Percentiles rank a stretch among this genome's conserved stretches.
phyloP scores from a whole-genome alignment of 1,140 invertebrate species.

The Pachyrhynchus sulphureomaculatus region DNA sequence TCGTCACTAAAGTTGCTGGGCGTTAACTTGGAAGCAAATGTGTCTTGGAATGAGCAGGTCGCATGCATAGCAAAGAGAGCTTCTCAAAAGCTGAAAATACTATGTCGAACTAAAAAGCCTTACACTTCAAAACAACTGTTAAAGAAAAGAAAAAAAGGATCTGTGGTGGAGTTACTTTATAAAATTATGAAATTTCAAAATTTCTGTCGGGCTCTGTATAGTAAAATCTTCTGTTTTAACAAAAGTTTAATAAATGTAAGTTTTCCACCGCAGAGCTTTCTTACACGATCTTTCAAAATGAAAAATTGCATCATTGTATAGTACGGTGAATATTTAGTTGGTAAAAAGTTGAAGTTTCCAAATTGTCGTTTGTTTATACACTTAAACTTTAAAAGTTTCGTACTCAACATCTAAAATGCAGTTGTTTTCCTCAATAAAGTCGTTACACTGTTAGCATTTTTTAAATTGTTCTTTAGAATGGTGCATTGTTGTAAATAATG shows the following conservation, averaged over 20 bases:
- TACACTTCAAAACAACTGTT: too few species aligned
- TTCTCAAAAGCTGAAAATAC: too few species aligned
- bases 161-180: too few species aligned
- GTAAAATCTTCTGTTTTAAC: too few species aligned
- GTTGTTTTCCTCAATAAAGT: conserved; percentile 15
- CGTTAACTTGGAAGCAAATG: too few species aligned
- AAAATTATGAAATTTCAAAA: too few species aligned
- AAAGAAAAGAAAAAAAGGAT: too few species aligned
- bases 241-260: neutral
- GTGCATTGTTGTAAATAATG: neutral
- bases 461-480: conserved; percentile 3
- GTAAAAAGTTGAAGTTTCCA: conserved; percentile 10
- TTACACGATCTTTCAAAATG: neutral
- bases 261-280: neutral
- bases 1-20: too few species aligned
- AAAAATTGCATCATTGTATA: conserved; percentile 10
- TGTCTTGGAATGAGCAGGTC: too few species aligned
- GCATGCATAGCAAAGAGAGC: too few species aligned
- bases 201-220: too few species aligned
- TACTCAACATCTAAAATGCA: conserved; percentile 8
- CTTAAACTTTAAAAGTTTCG: conserved; percentile 10
- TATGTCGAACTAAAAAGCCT: too few species aligned
- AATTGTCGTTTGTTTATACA: conserved; percentile 14
- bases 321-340: conserved; percentile 7
- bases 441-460: conserved; percentile 7